Percentiles rank a stretch among this genome's conserved stretches.
Evolutionary conservation across 2,113 vertebrate species (phyloP).

Genomic region (Lepisosteus oculatus): DNA sequence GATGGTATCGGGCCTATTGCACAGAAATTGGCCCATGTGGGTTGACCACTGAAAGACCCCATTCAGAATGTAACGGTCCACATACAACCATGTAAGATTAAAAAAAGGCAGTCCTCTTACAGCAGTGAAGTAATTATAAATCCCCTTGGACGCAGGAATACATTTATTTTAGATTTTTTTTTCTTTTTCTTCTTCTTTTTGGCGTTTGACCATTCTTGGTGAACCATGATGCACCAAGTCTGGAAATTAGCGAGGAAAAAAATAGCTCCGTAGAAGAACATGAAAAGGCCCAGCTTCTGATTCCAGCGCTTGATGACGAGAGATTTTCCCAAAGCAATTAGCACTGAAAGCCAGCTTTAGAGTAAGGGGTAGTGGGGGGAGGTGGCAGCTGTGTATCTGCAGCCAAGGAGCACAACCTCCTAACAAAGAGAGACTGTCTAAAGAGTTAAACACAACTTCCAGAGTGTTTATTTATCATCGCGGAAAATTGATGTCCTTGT

Average conservation of each 20-base stretch:
- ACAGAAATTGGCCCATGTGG: slow-evolving; percentile 39
- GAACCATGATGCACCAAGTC: slow-evolving; percentile 44
- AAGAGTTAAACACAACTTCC: slow-evolving; percentile 22
- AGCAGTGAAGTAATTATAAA: slow-evolving; percentile 48
- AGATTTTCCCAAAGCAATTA: slow-evolving; percentile 53
- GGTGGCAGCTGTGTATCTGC: neutral
- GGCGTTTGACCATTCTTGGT: slow-evolving; percentile 36
- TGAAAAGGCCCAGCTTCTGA: slow-evolving; percentile 37
- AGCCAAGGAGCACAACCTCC: slow-evolving; percentile 16
- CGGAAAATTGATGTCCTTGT: slow-evolving; percentile 41
- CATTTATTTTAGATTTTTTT: neutral
- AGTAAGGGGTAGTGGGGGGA: neutral
- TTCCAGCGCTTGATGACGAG: slow-evolving; percentile 44
- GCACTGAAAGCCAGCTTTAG: slow-evolving; percentile 36
- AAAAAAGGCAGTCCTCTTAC: slow-evolving; percentile 19
- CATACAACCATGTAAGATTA: slow-evolving; percentile 31
- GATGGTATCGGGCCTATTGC: slow-evolving; percentile 45
- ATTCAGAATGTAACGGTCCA: slow-evolving; percentile 43
- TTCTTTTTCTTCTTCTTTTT: slow-evolving; percentile 18
- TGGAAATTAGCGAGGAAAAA: slow-evolving; percentile 35
- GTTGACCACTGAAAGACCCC: slow-evolving; percentile 51
- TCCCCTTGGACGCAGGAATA: slow-evolving; percentile 37
- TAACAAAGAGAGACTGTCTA: slow-evolving; percentile 36
- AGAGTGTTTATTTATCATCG: slow-evolving; percentile 42
- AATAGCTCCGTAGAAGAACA: slow-evolving; percentile 21